Evolutionary conservation across 1,140 invertebrate species (phyloP), one percentile per base, ranked within the genome.

Genomic region (Drosophila pruinosa): DNA sequence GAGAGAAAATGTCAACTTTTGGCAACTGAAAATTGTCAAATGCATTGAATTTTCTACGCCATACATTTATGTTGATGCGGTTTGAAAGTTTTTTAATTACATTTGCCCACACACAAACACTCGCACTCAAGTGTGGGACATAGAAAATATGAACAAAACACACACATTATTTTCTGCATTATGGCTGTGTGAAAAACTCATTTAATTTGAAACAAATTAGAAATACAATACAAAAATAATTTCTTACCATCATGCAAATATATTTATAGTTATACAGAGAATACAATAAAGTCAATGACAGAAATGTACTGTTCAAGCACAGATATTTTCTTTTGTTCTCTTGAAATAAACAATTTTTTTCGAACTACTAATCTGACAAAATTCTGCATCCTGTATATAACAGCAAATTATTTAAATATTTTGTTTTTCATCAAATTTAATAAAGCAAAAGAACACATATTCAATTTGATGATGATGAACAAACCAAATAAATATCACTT

Each of bases 41-140:
- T 85, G 81, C 81, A 85, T 77, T 75, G 70, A 74, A 81, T 81
- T 85, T 81, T 79, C 70, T 74, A 70, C 77, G 77, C 65, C 73
- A 86, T 71, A 86, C 81, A 85, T 85, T 85, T 85, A 85, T 86
- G 81, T 85, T 86, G 81, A 86, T 85, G 81, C 78, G 81, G 81
- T 85, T 85, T 80, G 69, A 75, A 85, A 85, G 81, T 85, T 85
- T 85, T 85, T 85, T 85, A 85, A 85, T 85, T 85, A 85, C 81
- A 85, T 85, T 85, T 86, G 81, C 77, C 50, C 26, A 3, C 39
- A 28, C 26, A 12, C 31, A n/a, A 34, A 38, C 31, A 52, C 38
- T 15, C 21, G 47, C 38, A 41, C 38, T 5, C 15, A 7, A 5
- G 36, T 53, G 45, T 41, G 24, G 34, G 43, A 17, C 52, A 70